Evolutionary conservation across 2,888 invertebrate species (phyloP).

Genomic region (Peribatodes rhomboidaria): DNA sequence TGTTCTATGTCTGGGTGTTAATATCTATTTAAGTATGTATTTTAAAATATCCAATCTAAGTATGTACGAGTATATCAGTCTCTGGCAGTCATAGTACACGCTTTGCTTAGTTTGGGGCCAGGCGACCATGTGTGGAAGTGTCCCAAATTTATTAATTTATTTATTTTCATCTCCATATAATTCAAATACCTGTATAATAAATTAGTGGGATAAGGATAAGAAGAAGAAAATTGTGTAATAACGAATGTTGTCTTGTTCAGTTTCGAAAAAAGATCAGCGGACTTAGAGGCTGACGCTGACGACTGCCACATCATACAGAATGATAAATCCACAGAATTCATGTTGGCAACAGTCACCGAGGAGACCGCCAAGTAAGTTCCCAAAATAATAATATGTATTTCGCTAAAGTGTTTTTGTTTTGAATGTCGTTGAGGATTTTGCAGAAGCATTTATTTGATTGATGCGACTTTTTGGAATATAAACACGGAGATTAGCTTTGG

Average conservation of each 20-base stretch:
- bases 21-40: too few species aligned
- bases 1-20: too few species aligned
- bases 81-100: too few species aligned
- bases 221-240: constrained; percentile 1
- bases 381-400: constrained; percentile 17
- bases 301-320: constrained; percentile 95
- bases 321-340: constrained; percentile 96
- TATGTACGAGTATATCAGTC: too few species aligned
- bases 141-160: too few species aligned
- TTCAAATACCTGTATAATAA: too few species aligned
- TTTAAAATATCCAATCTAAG: too few species aligned
- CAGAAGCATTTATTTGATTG: constrained; percentile 17
- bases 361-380: constrained; percentile 91
- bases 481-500: constrained; percentile 21
- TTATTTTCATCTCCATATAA: too few species aligned
- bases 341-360: constrained; percentile 95
- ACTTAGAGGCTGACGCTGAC: constrained; percentile 86
- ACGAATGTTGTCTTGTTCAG: constrained; percentile 59
- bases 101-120: too few species aligned
- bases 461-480: constrained; percentile 19
- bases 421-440: constrained; percentile 15
- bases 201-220: too few species aligned
- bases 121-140: too few species aligned
- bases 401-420: constrained; percentile 11
- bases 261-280: constrained; percentile 85